Conservation (phyloP, 2,888 invertebrate genomes). For the Odontocerum albicorne region DNA sequence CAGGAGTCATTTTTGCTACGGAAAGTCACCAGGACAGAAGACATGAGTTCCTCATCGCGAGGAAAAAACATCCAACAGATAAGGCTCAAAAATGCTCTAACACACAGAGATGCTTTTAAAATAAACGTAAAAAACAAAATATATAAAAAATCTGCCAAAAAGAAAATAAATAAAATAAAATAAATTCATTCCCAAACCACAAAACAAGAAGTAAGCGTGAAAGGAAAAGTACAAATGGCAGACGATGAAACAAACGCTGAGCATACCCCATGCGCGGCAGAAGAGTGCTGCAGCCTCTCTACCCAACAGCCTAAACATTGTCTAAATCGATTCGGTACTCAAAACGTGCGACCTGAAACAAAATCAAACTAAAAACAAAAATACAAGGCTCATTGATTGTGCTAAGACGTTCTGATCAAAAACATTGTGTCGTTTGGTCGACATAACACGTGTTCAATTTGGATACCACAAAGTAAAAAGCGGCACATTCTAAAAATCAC, state of each 20-base stretch:
- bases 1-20: constrained; percentile 81
- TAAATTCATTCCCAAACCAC: constrained; percentile 27
- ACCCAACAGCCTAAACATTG: constrained; percentile 34
- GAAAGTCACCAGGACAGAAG: constrained; percentile 23
- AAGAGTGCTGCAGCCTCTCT: constrained; percentile 26
- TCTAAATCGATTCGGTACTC: constrained; percentile 26
- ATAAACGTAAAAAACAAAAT: constrained; percentile 20
- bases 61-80: constrained; percentile 35
- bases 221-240: constrained; percentile 25
- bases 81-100: constrained; percentile 33
- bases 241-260: constrained; percentile 32
- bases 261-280: constrained; percentile 33
- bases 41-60: constrained; percentile 35
- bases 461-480: constrained; percentile 29
- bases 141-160: constrained; percentile 28
- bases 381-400: constrained; percentile 26
- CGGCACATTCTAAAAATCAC: constrained; percentile 31
- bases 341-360: constrained; percentile 36
- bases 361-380: constrained; percentile 27
- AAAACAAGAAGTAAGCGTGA: constrained; percentile 28
- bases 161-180: constrained; percentile 22
- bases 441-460: constrained; percentile 22
- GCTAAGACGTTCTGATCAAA: constrained; percentile 23
- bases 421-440: constrained; percentile 14
- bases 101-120: constrained; percentile 26